phyloP scores from a whole-genome alignment of 2,888 invertebrate genomes.

The Eristalis pertinax region DNA sequence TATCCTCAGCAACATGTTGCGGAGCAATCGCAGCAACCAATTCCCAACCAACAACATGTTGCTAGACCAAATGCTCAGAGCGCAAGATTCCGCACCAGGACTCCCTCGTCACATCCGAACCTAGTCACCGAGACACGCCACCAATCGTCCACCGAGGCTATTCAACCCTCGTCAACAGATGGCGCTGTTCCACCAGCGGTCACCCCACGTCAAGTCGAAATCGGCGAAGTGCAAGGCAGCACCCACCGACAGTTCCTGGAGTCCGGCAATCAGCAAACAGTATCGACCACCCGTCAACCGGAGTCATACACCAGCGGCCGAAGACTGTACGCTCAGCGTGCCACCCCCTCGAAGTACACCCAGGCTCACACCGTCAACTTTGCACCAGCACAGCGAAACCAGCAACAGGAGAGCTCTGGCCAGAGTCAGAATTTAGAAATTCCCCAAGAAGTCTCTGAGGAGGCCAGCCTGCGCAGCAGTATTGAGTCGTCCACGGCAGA shows the following conservation, averaged over 20 bases:
- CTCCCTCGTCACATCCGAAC: conserved; percentile 14
- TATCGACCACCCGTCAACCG: conserved; percentile 14
- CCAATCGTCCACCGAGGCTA: background rate
- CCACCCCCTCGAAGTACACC: conserved; percentile 65
- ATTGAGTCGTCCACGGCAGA: conserved; percentile 23
- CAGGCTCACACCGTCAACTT: conserved; percentile 78
- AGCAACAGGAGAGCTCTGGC: conserved; percentile 70
- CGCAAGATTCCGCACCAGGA: background rate
- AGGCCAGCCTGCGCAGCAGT: background rate
- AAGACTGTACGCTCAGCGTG: conserved; percentile 71
- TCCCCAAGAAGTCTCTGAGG: conserved; percentile 6
- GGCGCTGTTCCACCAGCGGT: conserved; percentile 5
- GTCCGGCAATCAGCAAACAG: background rate
- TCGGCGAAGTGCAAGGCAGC: conserved; percentile 20
- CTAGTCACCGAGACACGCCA: conserved; percentile 45
- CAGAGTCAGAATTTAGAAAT: conserved; percentile 61
- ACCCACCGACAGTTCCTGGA: conserved; percentile 19
- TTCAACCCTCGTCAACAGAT: background rate
- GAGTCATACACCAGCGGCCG: conserved; percentile 47
- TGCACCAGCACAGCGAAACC: conserved; percentile 79
- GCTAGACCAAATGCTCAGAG: background rate
- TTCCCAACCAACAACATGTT: background rate
- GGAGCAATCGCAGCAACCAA: too few relatives aligned
- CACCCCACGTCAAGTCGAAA: conserved; percentile 13
- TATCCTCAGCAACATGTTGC: background rate